Percentiles rank a stretch among this genome's conserved stretches.
Evolutionary conservation across 2,113 vertebrate genomes (phyloP).

Genomic region (Barnardius zonarius): DNA sequence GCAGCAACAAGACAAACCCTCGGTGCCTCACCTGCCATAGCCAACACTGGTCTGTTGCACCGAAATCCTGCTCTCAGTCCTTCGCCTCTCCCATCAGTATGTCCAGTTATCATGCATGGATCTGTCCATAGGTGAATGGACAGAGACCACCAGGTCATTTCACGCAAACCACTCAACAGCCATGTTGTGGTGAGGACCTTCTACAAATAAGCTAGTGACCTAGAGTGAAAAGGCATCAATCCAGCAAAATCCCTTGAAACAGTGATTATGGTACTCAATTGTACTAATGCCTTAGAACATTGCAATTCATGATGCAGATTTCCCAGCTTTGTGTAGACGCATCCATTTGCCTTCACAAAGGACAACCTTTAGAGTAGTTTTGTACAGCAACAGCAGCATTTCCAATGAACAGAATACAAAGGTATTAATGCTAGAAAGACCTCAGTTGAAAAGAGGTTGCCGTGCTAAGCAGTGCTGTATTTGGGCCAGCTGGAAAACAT

Average conservation of each 20-base stretch:
- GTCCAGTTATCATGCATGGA: background rate
- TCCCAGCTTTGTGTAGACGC: background rate
- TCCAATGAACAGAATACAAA: background rate
- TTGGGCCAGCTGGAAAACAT: background rate
- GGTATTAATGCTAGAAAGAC: background rate
- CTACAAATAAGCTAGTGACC: background rate
- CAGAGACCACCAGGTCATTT: background rate
- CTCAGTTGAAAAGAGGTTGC: background rate
- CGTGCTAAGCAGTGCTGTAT: slow-evolving; percentile 1
- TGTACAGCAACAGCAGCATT: background rate
- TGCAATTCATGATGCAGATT: background rate
- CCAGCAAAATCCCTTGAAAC: background rate
- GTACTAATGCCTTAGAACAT: background rate
- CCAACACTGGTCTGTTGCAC: background rate
- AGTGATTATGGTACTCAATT: background rate
- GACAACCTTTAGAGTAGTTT: background rate
- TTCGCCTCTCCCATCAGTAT: background rate
- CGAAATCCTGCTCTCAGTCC: background rate
- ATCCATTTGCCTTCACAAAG: background rate
- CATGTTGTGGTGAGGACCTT: background rate
- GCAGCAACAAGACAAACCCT: background rate
- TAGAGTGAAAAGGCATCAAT: background rate
- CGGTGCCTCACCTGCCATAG: background rate
- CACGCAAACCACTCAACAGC: background rate
- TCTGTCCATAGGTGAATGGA: background rate